Evolutionary conservation across 2,888 invertebrate genomes (phyloP).

Genomic region (Zaprionus bogoriensis): DNA sequence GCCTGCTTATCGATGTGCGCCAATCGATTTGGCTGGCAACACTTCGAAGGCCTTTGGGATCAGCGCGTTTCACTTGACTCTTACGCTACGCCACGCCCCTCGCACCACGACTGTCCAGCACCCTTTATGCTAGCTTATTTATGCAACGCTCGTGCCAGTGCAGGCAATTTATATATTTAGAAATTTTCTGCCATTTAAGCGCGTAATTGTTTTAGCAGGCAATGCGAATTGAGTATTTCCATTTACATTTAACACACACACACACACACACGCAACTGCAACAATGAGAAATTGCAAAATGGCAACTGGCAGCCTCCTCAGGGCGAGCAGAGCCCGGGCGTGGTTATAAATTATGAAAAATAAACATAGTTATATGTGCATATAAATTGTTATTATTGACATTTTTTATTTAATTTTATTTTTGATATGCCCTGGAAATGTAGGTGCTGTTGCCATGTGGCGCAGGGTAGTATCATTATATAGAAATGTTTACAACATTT

Average conservation of each 20-base stretch:
- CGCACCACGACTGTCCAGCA: too few relatives aligned
- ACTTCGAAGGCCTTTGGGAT: not conserved
- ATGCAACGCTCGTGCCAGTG: conserved; percentile 39
- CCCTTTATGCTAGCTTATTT: conserved; percentile 28
- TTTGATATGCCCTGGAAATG: not conserved
- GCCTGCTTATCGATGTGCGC: not conserved
- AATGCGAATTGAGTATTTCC: conserved; percentile 54
- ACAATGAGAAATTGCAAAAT: not conserved
- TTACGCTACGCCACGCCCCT: not conserved
- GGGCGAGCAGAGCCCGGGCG: not conserved
- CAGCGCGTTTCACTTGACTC: not conserved
- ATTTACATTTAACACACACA: conserved; percentile 47
- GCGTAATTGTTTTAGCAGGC: conserved; percentile 63
- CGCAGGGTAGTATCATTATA: not conserved
- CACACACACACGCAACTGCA: not conserved
- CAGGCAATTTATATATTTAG: conserved; percentile 62
- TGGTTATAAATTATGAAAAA: conserved; percentile 46
- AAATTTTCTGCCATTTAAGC: conserved; percentile 68
- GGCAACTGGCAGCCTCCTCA: not conserved
- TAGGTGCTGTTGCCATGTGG: not conserved
- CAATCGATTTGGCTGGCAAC: conserved; percentile 2
- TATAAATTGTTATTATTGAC: conserved; percentile 46
- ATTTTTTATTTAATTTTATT: conserved; percentile 20
- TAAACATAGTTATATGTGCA: conserved; percentile 35
- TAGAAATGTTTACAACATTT: too few relatives aligned